Evolutionary conservation across 2,888 invertebrate genomes (phyloP).

Genomic region (Drosophila lacicola): DNA sequence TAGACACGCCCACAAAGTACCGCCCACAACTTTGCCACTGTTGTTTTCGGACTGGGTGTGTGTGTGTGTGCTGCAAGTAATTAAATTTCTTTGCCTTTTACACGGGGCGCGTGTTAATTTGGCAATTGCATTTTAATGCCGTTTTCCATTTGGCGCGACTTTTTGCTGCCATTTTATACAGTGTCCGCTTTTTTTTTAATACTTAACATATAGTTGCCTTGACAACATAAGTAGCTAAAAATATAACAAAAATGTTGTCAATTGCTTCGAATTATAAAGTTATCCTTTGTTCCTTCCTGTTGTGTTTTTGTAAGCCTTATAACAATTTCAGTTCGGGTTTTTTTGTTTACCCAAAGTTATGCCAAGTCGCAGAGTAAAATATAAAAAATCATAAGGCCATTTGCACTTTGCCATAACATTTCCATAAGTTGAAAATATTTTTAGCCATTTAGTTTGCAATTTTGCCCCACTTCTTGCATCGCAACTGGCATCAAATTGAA

Average conservation of each 20-base stretch:
- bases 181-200: too few species aligned
- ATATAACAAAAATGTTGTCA: too few species aligned
- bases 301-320: not conserved
- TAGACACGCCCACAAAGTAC: constrained; percentile 40
- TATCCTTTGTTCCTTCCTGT: not conserved
- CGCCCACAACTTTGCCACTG: constrained; percentile 31
- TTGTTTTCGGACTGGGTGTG: not conserved
- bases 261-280: not conserved
- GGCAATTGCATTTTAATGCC: constrained; percentile 30
- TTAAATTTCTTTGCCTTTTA: constrained; percentile 46
- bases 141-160: constrained; percentile 4
- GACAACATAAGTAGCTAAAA: too few species aligned
- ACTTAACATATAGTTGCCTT: too few species aligned
- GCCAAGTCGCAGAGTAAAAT: constrained; percentile 5
- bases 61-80: constrained; percentile 47
- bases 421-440: constrained; percentile 40
- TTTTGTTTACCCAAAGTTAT: not conserved
- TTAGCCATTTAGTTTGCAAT: constrained; percentile 29
- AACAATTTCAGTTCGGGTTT: not conserved
- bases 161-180: constrained; percentile 7
- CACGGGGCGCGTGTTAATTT: constrained; percentile 32
- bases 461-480: constrained; percentile 9
- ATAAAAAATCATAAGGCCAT: constrained; percentile 21
- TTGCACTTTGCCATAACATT: constrained; percentile 36
- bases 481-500: constrained; percentile 30